Evolutionary conservation across 2,797 vertebrate genomes (phyloP).

Genomic region (Hyperoplus immaculatus): DNA sequence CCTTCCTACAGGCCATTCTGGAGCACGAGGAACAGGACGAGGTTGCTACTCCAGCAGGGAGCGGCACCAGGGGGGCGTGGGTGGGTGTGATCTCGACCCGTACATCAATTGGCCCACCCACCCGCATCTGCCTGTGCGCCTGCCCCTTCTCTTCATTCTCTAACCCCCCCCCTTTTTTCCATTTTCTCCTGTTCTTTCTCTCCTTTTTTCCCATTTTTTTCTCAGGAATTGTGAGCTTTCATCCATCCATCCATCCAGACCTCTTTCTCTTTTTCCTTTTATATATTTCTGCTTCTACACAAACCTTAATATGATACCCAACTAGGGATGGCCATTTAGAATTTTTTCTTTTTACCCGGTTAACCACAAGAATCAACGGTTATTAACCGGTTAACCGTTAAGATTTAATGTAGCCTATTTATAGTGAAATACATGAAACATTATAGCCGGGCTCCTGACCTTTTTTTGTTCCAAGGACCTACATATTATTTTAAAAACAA

Average conservation of each 20-base stretch:
- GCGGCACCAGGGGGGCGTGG: constrained; percentile 75
- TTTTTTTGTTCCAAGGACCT: too few species aligned
- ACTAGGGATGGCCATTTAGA: too few species aligned
- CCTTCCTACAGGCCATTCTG: constrained; percentile 97
- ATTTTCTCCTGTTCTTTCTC: constrained; percentile 40
- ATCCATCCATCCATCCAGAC: constrained; percentile 43
- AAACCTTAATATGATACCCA: constrained; percentile 49
- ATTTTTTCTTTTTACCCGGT: too few species aligned
- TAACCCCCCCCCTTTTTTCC: constrained; percentile 42
- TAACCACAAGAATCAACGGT: too few species aligned
- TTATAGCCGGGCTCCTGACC: too few species aligned
- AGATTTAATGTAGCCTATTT: too few species aligned
- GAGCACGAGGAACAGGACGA: constrained; percentile 99
- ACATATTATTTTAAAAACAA: too few species aligned
- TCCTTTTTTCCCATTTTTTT: constrained; percentile 41
- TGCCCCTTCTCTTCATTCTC: constrained; percentile 48
- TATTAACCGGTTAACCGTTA: too few species aligned
- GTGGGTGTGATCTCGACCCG: constrained; percentile 69
- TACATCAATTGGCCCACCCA: constrained; percentile 52
- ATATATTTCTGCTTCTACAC: constrained; percentile 53
- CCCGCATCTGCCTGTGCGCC: constrained; percentile 62
- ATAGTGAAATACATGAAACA: too few species aligned
- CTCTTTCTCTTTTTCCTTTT: constrained; percentile 26
- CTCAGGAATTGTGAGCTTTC: constrained; percentile 60
- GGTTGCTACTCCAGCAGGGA: constrained; percentile 83